Evolutionary conservation across 2,888 invertebrate species (phyloP).

Genomic region (Octonoba sinensis): DNA sequence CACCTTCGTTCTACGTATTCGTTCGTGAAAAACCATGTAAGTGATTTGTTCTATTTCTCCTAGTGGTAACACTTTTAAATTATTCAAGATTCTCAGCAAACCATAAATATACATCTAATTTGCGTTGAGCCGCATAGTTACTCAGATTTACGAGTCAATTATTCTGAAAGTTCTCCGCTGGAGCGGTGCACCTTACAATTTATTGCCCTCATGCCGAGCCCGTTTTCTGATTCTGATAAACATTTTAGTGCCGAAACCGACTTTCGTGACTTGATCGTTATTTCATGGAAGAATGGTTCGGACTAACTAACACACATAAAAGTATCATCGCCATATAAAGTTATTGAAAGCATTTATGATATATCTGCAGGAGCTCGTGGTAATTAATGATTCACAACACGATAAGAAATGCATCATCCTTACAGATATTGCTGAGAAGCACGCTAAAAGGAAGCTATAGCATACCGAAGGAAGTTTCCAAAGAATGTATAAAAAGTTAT

Average conservation of each 20-base stretch:
- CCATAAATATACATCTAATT: constrained; percentile 22
- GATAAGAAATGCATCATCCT: too few relatives aligned
- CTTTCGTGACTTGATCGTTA: constrained; percentile 19
- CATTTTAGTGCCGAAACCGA: constrained; percentile 39
- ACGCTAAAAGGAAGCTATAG: too few relatives aligned
- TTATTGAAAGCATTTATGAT: too few relatives aligned
- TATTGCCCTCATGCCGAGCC: constrained; percentile 16
- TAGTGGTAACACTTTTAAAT: constrained; percentile 5
- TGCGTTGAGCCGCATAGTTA: background rate
- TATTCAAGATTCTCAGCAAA: constrained; percentile 12
- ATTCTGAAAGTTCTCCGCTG: constrained; percentile 26
- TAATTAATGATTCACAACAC: too few relatives aligned
- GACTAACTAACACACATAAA: constrained; percentile 24
- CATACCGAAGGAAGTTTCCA: too few relatives aligned
- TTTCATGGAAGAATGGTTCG: constrained; percentile 22
- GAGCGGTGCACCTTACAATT: constrained; percentile 17
- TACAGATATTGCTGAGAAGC: too few relatives aligned
- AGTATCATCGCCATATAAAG: background rate
- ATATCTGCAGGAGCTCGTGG: too few relatives aligned
- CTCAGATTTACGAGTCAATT: constrained; percentile 39
- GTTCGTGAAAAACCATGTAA: too few relatives aligned
- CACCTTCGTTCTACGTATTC: too few relatives aligned
- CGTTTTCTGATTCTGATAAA: constrained; percentile 31
- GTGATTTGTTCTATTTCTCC: too few relatives aligned
- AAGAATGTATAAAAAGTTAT: too few relatives aligned